Evolutionary conservation across 2,113 vertebrate genomes (phyloP), one percentile per base, ranked within the genome.

Genomic region (Bubo scandiacus): DNA sequence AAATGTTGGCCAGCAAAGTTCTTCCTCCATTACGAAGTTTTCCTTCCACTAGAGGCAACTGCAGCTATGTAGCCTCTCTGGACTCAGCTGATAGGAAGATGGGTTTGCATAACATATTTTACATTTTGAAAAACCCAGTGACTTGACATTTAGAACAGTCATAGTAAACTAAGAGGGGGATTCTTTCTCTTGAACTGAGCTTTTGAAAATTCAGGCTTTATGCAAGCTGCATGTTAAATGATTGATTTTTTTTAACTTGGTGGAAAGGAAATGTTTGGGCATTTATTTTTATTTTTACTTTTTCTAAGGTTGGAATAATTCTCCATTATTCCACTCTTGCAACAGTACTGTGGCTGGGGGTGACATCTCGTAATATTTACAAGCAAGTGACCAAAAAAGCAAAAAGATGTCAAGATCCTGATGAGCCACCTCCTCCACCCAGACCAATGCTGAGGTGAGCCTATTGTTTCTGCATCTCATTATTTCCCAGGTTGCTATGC

Each of bases 281-380:
- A 1, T 59, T 95, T 29, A 47, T 81, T 75, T 81, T 57, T 59
- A 14, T 27, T 22, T 21, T 63, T 65, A 4, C 51, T 67, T 66
- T 47, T 89, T 94, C 96, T 23, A 78, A 99, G 99, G 98, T 99
- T 90, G 99, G 99, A 32, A 99, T 99, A 96, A 97, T 99, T 96
- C 98, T 99, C 75, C 99, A 99, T 96, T 99, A 99, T 96, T 99
- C 99, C 26, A 99, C 99, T 21, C 98, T 99, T 79, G 99, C 99
- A 11, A 99, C 99, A 1, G 98, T 99, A 10, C 94, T 99, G 9
- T 99, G 99, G 99, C 98, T 99, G 23, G 99, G 99, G 6, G 99
- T 99, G 89, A 99, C 99, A 0, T 99, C 99, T 67, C 98, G 99
- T 65, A 99, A 99, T 96, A 99, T 99, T 96, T 99, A 99, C 94